phyloP scores from a whole-genome alignment of 2,113 vertebrate genomes.

The Oceanites oceanicus region DNA sequence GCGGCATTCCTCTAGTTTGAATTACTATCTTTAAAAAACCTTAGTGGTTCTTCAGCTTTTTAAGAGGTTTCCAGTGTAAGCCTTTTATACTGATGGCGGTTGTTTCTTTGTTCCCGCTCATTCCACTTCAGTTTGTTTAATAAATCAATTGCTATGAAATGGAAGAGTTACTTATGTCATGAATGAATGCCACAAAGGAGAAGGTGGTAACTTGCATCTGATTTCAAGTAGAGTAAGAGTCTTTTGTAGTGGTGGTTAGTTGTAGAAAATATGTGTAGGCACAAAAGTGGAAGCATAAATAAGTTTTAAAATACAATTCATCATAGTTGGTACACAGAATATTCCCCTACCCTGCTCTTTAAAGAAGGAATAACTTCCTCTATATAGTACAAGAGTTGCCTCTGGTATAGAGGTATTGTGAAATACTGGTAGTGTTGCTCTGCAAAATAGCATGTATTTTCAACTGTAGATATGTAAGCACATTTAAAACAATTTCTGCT shows the following conservation, averaged over 20 bases:
- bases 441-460: background rate
- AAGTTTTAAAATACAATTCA: background rate
- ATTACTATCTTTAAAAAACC: background rate
- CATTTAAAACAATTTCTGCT: background rate
- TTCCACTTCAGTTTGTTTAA: background rate
- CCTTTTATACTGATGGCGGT: background rate
- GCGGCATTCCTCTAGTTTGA: background rate
- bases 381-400: fast-evolving
- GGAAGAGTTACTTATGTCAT: background rate
- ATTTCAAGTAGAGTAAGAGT: background rate
- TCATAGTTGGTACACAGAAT: background rate
- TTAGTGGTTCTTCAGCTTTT: background rate
- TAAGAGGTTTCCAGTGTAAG: background rate
- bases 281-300: background rate
- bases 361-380: background rate
- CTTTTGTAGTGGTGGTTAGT: background rate
- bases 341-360: background rate
- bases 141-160: background rate
- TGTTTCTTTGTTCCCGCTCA: background rate
- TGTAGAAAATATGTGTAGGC: background rate
- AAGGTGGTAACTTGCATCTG: background rate
- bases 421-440: background rate
- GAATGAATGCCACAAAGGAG: background rate
- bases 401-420: background rate
- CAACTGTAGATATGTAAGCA: background rate